A percentile compares a stretch with the other conserved stretches of the same genome.
Evolutionary conservation across 2,113 vertebrate species (phyloP).

Genomic region (Hiodon alosoides): DNA sequence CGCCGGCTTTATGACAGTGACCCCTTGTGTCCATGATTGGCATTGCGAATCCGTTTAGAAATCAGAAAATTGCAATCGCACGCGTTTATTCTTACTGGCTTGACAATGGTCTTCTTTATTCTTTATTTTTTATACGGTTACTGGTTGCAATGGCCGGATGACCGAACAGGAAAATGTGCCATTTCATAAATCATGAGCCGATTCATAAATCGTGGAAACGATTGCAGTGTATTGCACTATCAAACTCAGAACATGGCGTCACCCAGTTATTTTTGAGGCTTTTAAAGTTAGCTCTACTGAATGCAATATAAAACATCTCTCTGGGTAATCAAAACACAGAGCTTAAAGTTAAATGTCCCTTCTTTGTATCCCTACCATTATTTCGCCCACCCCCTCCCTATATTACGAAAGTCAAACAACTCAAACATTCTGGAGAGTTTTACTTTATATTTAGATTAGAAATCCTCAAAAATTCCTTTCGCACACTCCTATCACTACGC

Average conservation of each 20-base stretch:
- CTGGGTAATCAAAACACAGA: background rate
- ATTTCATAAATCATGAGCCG: too few relatives aligned
- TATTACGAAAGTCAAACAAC: too few relatives aligned
- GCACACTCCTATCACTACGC: too few relatives aligned
- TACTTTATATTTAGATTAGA: too few relatives aligned
- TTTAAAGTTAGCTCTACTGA: background rate
- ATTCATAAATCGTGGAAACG: background rate
- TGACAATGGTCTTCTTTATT: too few relatives aligned
- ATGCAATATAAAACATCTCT: background rate
- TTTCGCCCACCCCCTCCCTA: too few relatives aligned
- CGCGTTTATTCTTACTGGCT: too few relatives aligned
- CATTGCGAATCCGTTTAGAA: background rate
- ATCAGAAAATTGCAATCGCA: too few relatives aligned
- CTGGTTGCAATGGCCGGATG: background rate
- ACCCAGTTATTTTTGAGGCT: background rate
- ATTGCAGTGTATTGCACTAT: constrained; percentile 19
- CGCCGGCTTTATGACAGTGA: background rate
- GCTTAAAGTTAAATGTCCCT: too few relatives aligned
- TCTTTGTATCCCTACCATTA: too few relatives aligned
- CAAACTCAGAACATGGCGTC: background rate
- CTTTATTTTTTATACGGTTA: background rate
- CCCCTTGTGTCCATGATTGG: background rate
- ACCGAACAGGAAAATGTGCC: background rate
- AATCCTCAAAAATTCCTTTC: too few relatives aligned
- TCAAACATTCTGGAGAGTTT: too few relatives aligned